Evolutionary conservation across 2,888 invertebrate species (phyloP).

Genomic region (Lasioglossum zephyrum): DNA sequence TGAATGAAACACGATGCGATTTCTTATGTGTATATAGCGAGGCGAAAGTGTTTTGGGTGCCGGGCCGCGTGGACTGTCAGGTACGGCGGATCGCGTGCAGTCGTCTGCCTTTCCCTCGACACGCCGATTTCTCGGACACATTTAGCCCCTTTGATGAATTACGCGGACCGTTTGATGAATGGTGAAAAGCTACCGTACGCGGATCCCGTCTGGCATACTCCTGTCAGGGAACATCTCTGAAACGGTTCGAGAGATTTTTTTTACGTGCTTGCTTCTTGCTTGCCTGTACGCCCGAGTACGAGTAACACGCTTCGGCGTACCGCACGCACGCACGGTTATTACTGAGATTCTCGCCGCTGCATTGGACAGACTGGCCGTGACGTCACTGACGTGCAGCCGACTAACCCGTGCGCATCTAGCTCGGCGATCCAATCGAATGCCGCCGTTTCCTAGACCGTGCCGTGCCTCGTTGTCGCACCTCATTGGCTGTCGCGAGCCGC

Average conservation of each 20-base stretch:
- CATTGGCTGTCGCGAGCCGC: conserved; percentile 47
- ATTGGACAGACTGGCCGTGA: conserved; percentile 59
- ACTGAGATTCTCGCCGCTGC: conserved; percentile 36
- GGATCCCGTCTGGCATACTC: conserved; percentile 36
- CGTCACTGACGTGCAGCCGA: conserved; percentile 49
- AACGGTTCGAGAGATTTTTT: conserved; percentile 29
- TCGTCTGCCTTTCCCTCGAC: conserved; percentile 49
- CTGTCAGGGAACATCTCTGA: conserved; percentile 50
- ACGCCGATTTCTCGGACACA: conserved; percentile 47
- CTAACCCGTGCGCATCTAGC: conserved; percentile 44
- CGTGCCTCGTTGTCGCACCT: neutral
- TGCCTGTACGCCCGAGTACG: conserved; percentile 55
- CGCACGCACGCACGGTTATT: conserved; percentile 52
- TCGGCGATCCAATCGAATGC: conserved; percentile 40
- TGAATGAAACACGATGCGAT: conserved; percentile 72
- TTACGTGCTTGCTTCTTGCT: conserved; percentile 34
- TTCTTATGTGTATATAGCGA: conserved; percentile 67
- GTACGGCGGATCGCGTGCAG: conserved; percentile 50
- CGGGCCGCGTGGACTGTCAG: conserved; percentile 72
- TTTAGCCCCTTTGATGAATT: conserved; percentile 41
- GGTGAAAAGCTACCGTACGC: conserved; percentile 28
- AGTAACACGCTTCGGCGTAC: conserved; percentile 54
- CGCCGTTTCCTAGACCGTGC: neutral
- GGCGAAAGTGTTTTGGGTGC: conserved; percentile 68
- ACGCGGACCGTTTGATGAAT: conserved; percentile 18